Conservation (phyloP, 2,113 vertebrate genomes). For the Smithornis capensis region DNA sequence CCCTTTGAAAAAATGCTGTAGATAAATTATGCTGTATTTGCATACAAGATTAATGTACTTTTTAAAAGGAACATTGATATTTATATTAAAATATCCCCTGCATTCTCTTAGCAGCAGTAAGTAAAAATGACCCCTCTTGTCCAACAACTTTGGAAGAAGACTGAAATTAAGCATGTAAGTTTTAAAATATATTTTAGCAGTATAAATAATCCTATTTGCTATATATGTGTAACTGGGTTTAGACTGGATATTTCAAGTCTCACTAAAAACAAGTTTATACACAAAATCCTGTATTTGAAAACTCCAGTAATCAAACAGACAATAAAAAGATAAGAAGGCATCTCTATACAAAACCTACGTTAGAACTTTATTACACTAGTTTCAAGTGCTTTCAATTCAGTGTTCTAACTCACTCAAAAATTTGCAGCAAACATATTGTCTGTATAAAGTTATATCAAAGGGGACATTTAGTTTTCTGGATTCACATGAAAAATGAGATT, state of each 20-base stretch:
- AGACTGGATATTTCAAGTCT: neutral
- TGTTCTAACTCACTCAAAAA: neutral
- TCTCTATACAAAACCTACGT: neutral
- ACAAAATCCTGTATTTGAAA: neutral
- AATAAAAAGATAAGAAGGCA: neutral
- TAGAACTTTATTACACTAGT: neutral
- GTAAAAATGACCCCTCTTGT: neutral
- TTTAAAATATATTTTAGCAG: neutral
- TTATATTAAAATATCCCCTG: neutral
- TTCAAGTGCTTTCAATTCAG: neutral
- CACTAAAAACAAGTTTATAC: neutral
- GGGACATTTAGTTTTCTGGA: neutral
- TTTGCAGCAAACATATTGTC: neutral
- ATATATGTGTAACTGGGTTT: neutral
- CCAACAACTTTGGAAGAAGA: neutral
- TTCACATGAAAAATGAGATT: neutral
- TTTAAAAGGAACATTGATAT: neutral
- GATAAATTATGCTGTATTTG: neutral
- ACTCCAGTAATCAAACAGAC: neutral
- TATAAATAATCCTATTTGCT: neutral
- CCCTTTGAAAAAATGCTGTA: neutral
- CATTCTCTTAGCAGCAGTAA: neutral
- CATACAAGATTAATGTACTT: neutral
- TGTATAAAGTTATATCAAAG: neutral
- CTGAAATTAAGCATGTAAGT: neutral